Evolutionary conservation across 2,113 vertebrate species (phyloP), one percentile per base, ranked within the genome.

Genomic region (Triplophysa siluroides): DNA sequence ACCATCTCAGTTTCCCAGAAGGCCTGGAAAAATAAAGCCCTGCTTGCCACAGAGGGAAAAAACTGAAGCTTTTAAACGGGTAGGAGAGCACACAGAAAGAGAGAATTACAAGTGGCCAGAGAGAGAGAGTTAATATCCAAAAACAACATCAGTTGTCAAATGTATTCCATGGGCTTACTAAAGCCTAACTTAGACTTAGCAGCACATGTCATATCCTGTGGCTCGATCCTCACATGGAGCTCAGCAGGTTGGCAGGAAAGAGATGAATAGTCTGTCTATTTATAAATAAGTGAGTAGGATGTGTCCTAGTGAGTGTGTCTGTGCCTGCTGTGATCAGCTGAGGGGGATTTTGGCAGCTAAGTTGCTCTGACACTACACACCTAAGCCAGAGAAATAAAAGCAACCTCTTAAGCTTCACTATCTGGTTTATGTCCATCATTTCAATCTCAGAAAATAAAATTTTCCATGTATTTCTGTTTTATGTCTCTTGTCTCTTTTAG

Each of bases 231-330:
- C 92, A 91, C 92, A 89, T 91, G 89, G 92, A 83, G 89, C 89
- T 93, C 90, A 89, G 89, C 85, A 45, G 93, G 94, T 95, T 93
- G 95, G 94, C 93, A 90, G 91, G 83, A 90, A 90, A 89, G 92
- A 89, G 91, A 86, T 92, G 80, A 94, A 93, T 89, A 84, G 89
- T 93, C 87, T 90, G 68, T 94, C 95, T 98, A 96, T 98, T 98
- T 98, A 95, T 96, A 95, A 92, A 88, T 78, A 63, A 86, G 81
- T 92, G 93, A 93, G 75, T 52, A 77, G 75, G 75, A 77, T 65
- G 75, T 66, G 75, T 63, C 75, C 75, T 65, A 65, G 75, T 52
- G 75, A 65, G 75, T 65, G 75, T 65, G 75, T 65, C 45, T 77
- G 75, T 77, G 75, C 73, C 60, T 41, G 45, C 73, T 75, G 58